phyloP scores from a whole-genome alignment of 1,140 invertebrate genomes.

The Drosophila subobscura region DNA sequence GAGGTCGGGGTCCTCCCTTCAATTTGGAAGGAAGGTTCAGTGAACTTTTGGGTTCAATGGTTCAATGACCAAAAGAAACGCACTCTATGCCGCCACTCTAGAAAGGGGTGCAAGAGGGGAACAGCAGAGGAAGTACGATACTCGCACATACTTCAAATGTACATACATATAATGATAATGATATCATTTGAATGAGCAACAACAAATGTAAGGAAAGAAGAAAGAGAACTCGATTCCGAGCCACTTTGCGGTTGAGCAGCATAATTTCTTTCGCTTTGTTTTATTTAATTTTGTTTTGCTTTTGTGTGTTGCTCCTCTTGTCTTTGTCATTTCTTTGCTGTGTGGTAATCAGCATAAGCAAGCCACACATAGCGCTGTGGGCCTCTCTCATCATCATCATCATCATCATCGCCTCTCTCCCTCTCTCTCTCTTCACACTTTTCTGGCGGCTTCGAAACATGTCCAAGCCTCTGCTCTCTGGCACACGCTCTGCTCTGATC shows the following conservation, averaged over 20 bases:
- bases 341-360: too few relatives aligned
- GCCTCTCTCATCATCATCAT: too few relatives aligned
- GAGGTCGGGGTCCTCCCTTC: neutral
- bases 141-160: too few relatives aligned
- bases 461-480: neutral
- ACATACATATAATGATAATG: constrained; percentile 50
- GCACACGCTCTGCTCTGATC: too few relatives aligned
- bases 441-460: neutral
- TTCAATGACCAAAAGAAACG: constrained; percentile 61
- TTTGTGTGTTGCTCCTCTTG: constrained; percentile 14
- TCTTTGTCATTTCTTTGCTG: neutral
- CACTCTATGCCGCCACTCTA: constrained; percentile 22
- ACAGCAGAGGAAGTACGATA: neutral
- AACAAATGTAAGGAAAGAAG: constrained; percentile 24
- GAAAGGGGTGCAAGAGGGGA: constrained; percentile 18
- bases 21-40: constrained; percentile 22
- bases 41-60: constrained; percentile 43
- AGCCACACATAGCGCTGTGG: too few relatives aligned
- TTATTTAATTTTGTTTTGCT: constrained; percentile 16
- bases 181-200: constrained; percentile 51
- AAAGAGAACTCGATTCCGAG: constrained; percentile 37
- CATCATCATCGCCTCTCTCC: too few relatives aligned
- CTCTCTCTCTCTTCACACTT: too few relatives aligned
- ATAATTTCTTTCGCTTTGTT: constrained; percentile 13
- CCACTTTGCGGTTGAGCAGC: constrained; percentile 20